phyloP scores from a whole-genome alignment of 2,797 vertebrate genomes.

The Echeneis naucrates region DNA sequence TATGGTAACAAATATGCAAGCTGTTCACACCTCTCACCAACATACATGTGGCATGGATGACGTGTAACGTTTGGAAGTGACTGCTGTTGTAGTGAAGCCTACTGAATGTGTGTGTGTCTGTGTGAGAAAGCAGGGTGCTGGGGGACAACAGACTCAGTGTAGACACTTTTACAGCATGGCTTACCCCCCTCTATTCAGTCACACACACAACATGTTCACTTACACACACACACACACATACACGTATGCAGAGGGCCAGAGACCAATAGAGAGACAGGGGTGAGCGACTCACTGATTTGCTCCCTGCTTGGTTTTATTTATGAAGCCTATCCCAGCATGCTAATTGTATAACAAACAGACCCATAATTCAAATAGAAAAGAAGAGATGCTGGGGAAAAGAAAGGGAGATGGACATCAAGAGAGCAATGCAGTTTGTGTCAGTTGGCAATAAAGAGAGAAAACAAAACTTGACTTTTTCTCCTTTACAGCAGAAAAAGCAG shows the following conservation, averaged over 20 bases:
- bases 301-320: conserved; percentile 80
- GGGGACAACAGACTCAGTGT: conserved; percentile 48
- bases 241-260: conserved; percentile 66
- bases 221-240: conserved; percentile 19
- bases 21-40: conserved; percentile 68
- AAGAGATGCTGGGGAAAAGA: conserved; percentile 45
- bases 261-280: conserved; percentile 49
- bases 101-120: conserved; percentile 20
- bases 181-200: conserved; percentile 51
- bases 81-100: conserved; percentile 43
- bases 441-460: conserved; percentile 60
- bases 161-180: conserved; percentile 63
- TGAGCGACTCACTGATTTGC: conserved; percentile 67
- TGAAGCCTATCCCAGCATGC: conserved; percentile 76
- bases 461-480: conserved; percentile 31
- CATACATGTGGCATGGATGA: conserved; percentile 66
- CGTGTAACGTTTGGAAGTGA: conserved; percentile 53
- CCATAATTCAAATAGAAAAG: conserved; percentile 79
- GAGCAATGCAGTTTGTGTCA: conserved; percentile 62
- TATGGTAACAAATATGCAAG: conserved; percentile 67
- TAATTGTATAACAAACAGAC: conserved; percentile 87
- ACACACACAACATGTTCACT: conserved; percentile 41
- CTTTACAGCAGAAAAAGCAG: conserved; percentile 34
- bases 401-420: conserved; percentile 63
- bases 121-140: conserved; percentile 39